Evolutionary conservation across 1,140 invertebrate species (phyloP).

Genomic region (Sitophilus oryzae): DNA sequence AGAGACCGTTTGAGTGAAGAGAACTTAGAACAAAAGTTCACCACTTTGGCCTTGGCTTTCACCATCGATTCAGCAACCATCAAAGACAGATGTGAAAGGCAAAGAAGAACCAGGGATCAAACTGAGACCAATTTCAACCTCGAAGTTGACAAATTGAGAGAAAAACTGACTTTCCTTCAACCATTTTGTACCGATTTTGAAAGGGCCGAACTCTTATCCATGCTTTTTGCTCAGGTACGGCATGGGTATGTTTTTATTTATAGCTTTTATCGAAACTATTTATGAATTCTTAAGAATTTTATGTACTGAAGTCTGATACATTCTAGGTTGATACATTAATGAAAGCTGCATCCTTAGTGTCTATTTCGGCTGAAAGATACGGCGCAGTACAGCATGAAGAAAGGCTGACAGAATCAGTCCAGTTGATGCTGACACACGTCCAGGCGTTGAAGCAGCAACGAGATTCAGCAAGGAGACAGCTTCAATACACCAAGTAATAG

Average conservation of each 20-base stretch:
- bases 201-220: conserved; percentile 37
- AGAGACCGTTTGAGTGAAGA: conserved; percentile 38
- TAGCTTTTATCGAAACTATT: no score
- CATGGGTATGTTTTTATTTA: not conserved
- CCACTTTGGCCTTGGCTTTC: conserved; percentile 39
- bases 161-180: conserved; percentile 34
- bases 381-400: conserved; percentile 44
- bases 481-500: conserved; percentile 42
- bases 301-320: not conserved
- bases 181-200: conserved; percentile 39
- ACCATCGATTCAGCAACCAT: conserved; percentile 41
- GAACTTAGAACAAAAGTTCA: conserved; percentile 41
- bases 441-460: conserved; percentile 40
- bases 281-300: not conserved
- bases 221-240: conserved; percentile 27
- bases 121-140: conserved; percentile 39
- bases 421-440: conserved; percentile 42
- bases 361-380: conserved; percentile 39
- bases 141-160: conserved; percentile 38
- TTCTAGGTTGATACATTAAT: conserved; percentile 36
- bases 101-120: conserved; percentile 39
- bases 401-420: conserved; percentile 35
- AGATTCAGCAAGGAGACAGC: conserved; percentile 38
- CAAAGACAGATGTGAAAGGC: conserved; percentile 37
- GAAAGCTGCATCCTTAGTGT: conserved; percentile 33